These are phyloP conservation scores for Phrixothrix hirtus DNA, from an alignment of 2,888 invertebrate species.

Conservation along the genomic window DNA sequence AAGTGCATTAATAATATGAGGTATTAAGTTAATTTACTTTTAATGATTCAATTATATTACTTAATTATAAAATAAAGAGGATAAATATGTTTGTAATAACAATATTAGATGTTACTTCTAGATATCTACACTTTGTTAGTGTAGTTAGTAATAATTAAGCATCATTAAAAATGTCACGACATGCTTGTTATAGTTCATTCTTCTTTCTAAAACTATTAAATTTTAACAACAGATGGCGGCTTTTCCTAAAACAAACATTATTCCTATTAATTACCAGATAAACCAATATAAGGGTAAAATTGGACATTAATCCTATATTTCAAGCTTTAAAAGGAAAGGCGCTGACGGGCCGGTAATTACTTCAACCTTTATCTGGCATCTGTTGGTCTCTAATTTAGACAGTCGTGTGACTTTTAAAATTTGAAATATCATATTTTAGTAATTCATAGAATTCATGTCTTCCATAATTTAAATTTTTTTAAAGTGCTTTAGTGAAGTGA, in stretches of 20 bases:
- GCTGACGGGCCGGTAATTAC: slow-evolving; percentile 26
- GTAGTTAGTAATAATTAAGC: slow-evolving; percentile 7
- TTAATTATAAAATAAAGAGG: not conserved
- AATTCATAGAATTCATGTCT: no score
- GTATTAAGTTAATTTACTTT: not conserved
- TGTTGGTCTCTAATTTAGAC: slow-evolving; percentile 19
- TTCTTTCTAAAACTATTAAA: not conserved
- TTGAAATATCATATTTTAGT: no score
- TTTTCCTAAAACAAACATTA: slow-evolving; percentile 34
- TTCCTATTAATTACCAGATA: slow-evolving; percentile 34
- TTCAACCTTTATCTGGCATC: slow-evolving; percentile 22
- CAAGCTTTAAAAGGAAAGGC: slow-evolving; percentile 15
- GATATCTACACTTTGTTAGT: not conserved
- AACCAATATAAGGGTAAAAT: slow-evolving; percentile 34
- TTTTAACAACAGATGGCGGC: slow-evolving; percentile 25
- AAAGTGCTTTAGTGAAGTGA: no score
- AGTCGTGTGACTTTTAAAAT: slow-evolving; percentile 4
- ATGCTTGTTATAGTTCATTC: not conserved
- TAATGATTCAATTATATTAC: not conserved
- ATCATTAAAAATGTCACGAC: slow-evolving; percentile 9
- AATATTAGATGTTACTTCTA: not conserved
- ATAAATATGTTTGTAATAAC: not conserved
- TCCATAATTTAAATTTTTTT: no score
- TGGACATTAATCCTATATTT: slow-evolving; percentile 21
- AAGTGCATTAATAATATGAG: not conserved